Evolutionary conservation across 2,888 invertebrate genomes (phyloP).

Genomic region (Spodoptera littoralis): DNA sequence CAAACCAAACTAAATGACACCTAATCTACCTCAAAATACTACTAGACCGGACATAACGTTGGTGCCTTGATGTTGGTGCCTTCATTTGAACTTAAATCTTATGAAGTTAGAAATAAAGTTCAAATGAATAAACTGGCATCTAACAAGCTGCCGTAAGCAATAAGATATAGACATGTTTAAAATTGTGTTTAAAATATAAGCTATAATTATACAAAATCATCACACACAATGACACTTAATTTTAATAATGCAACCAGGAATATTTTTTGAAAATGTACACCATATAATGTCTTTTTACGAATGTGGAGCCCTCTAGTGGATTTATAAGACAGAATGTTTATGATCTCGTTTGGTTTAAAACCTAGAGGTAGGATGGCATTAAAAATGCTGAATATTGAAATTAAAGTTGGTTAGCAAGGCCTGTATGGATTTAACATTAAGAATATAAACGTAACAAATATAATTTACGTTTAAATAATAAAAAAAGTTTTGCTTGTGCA

Average conservation of each 20-base stretch:
- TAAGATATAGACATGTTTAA: too few relatives aligned
- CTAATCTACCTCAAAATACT: conserved; percentile 9
- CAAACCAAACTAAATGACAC: conserved; percentile 14
- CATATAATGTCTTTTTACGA: conserved; percentile 9
- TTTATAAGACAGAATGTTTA: conserved; percentile 6
- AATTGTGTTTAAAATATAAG: too few relatives aligned
- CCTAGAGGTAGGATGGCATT: not conserved
- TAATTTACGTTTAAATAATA: too few relatives aligned
- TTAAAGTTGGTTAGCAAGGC: not conserved
- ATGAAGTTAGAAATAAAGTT: too few relatives aligned
- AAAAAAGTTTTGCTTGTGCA: too few relatives aligned
- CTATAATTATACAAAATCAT: too few relatives aligned
- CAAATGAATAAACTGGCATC: too few relatives aligned
- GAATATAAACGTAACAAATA: too few relatives aligned
- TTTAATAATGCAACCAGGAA: not conserved
- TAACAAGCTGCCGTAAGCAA: too few relatives aligned
- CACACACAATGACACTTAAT: not conserved
- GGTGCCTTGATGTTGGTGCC: not conserved
- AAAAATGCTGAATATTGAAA: not conserved
- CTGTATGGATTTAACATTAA: not conserved
- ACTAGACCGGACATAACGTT: not conserved
- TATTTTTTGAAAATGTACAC: conserved; percentile 18
- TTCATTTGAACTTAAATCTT: too few relatives aligned
- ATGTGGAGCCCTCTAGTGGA: conserved; percentile 9
- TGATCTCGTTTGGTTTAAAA: conserved; percentile 15